phyloP scores from a whole-genome alignment of 2,797 vertebrate genomes.

The Buceros bicornis region DNA sequence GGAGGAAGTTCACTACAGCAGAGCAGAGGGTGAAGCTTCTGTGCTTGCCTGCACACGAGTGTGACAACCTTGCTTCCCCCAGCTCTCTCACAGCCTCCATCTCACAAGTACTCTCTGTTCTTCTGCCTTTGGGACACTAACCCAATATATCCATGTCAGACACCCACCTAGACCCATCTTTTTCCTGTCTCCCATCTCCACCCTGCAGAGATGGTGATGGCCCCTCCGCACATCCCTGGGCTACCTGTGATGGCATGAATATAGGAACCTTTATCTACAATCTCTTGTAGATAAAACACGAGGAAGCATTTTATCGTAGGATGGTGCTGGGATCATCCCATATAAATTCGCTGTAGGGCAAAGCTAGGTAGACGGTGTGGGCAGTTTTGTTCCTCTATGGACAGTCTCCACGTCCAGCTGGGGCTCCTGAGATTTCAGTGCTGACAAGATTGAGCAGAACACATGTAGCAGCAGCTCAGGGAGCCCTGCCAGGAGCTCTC shows the following conservation, averaged over 20 bases:
- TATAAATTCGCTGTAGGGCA: rapidly evolving
- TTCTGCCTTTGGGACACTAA: not conserved
- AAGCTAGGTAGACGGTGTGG: not conserved
- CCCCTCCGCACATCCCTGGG: not conserved
- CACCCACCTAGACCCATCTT: not conserved
- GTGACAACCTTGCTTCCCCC: not conserved
- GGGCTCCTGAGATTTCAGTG: rapidly evolving
- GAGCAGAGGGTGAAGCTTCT: not conserved
- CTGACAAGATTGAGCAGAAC: not conserved
- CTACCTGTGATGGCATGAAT: not conserved
- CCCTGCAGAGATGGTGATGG: not conserved
- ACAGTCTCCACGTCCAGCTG: not conserved
- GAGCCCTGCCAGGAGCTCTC: slow-evolving; percentile 45
- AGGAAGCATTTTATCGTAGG: not conserved
- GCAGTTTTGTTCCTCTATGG: not conserved
- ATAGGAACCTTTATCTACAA: not conserved
- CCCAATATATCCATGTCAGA: rapidly evolving
- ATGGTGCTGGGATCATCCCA: not conserved
- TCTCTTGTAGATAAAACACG: not conserved
- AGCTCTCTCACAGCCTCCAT: not conserved
- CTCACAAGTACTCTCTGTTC: not conserved
- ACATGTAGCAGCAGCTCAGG: not conserved
- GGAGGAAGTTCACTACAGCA: not conserved
- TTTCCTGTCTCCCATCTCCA: not conserved
- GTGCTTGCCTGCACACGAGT: rapidly evolving